Percentiles rank a stretch among this genome's conserved stretches.
Conservation (phyloP, 53 echinoderm and acorn worm genomes). For the Echinarachnius parma region DNA sequence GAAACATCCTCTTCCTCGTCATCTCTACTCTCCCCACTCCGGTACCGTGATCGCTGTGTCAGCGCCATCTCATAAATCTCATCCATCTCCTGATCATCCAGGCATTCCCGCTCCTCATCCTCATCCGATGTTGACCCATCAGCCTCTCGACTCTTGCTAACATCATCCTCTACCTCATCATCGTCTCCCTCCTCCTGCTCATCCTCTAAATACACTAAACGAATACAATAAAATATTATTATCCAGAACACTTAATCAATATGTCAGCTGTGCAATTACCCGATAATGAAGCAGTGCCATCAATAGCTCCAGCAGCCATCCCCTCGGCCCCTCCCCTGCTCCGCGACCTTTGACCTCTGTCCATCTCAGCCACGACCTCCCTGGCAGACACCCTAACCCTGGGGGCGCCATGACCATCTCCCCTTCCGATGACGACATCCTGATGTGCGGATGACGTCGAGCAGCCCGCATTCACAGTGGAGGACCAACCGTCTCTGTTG, state of each 20-base stretch:
- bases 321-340: neutral
- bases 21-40: too few relatives aligned
- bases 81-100: constrained; percentile 19
- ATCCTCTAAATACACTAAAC: too few relatives aligned
- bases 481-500: constrained; percentile 69
- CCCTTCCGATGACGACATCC: neutral
- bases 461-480: neutral
- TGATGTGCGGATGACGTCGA: neutral
- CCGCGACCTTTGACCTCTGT: constrained; percentile 2
- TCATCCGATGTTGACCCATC: constrained; percentile 5
- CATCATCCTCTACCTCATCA: too few relatives aligned
- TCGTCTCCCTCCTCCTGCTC: constrained; percentile 5
- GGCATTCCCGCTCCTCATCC: neutral
- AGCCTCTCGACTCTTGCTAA: neutral
- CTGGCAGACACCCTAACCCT: constrained; percentile 22
- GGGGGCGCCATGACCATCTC: constrained; percentile 5
- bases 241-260: too few relatives aligned
- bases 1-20: too few relatives aligned
- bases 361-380: constrained; percentile 44
- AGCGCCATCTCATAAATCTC: constrained; percentile 17
- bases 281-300: constrained; percentile 6
- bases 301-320: constrained; percentile 17
- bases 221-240: too few relatives aligned
- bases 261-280: neutral
- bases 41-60: neutral